Conservation (phyloP, 2,888 invertebrate species). For the Tipula lateralis region DNA sequence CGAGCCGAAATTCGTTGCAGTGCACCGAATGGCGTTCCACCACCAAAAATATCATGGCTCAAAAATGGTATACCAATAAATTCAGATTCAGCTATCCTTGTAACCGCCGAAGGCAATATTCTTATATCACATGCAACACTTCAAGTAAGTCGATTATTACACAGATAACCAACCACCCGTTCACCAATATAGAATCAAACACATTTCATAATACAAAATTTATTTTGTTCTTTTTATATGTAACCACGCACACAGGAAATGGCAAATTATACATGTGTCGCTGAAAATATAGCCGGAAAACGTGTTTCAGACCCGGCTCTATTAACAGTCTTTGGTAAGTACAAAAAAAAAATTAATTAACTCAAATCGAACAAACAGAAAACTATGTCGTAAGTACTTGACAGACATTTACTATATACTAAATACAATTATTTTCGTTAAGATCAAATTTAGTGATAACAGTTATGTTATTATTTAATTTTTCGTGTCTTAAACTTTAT, state of each 20-base stretch:
- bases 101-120: slow-evolving; percentile 80
- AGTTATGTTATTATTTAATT: slow-evolving; percentile 1
- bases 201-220: background rate
- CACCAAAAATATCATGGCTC: slow-evolving; percentile 80
- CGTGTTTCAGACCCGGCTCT: slow-evolving; percentile 78
- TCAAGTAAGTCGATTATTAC: too few relatives aligned
- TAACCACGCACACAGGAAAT: slow-evolving; percentile 57
- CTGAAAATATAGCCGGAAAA: slow-evolving; percentile 85
- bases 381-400: background rate
- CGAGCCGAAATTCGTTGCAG: slow-evolving; percentile 82
- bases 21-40: slow-evolving; percentile 81
- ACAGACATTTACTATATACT: background rate
- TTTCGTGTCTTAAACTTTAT: background rate
- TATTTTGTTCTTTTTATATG: background rate
- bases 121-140: slow-evolving; percentile 82
- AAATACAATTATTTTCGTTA: background rate
- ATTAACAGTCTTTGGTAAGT: slow-evolving; percentile 71
- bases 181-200: background rate
- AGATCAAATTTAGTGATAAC: background rate
- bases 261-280: slow-evolving; percentile 94
- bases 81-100: slow-evolving; percentile 56
- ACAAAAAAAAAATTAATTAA: background rate
- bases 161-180: too few relatives aligned
- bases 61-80: slow-evolving; percentile 67
- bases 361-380: background rate